Evolutionary conservation across 1,140 invertebrate species (phyloP).

Genomic region (Goniozus legneri): DNA sequence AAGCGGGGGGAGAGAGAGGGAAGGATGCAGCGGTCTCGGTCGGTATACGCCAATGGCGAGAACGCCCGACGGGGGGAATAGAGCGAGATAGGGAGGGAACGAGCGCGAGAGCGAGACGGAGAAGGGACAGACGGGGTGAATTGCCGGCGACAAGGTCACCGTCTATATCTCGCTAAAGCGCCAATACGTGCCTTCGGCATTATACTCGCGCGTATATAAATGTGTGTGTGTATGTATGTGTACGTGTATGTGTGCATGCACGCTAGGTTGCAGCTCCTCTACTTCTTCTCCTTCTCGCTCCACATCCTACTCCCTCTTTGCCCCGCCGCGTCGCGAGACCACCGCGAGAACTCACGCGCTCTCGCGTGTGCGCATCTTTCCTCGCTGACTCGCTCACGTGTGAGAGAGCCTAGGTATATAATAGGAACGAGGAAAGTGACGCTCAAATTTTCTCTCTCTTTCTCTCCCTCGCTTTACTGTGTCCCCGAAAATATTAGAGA

Average conservation of each 20-base stretch:
- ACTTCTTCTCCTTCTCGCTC: not conserved
- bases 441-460: conserved; percentile 21
- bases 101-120: conserved; percentile 27
- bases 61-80: conserved; percentile 13
- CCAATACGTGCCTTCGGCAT: conserved; percentile 34
- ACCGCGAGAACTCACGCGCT: not conserved
- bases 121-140: conserved; percentile 52
- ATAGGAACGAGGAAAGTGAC: conserved; percentile 46
- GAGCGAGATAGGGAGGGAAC: conserved; percentile 12
- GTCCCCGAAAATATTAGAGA: no score
- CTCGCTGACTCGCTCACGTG: not conserved
- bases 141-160: conserved; percentile 56
- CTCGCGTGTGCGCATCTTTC: not conserved
- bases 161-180: conserved; percentile 47
- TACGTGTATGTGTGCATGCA: no score
- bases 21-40: no score
- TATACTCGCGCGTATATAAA: conserved; percentile 29
- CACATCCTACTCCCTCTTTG: not conserved
- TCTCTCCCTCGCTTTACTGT: conserved; percentile 3
- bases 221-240: no score
- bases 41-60: no score
- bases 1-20: conserved; percentile 17
- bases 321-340: not conserved
- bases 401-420: no score
- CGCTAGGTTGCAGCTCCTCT: conserved; percentile 23